These are phyloP conservation scores for Ennomos quercinarius DNA, from an alignment of 2,888 invertebrate species.

Conservation along the genomic window DNA sequence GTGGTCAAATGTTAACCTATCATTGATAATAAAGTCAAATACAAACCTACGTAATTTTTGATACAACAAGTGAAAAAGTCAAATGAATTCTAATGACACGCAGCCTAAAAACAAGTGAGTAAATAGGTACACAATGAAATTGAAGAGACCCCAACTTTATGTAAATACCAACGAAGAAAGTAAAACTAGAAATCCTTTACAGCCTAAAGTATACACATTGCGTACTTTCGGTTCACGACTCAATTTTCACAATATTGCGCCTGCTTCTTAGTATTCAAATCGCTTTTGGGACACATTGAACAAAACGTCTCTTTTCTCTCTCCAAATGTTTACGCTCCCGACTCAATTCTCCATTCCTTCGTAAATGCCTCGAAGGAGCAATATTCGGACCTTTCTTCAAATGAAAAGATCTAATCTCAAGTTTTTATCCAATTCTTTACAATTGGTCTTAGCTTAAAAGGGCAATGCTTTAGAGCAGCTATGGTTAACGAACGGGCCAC, in stretches of 20 bases:
- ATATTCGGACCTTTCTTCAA: slow-evolving; percentile 70
- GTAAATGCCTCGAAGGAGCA: slow-evolving; percentile 63
- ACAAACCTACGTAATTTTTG: too few relatives aligned
- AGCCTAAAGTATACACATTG: slow-evolving; percentile 12
- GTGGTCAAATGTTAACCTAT: too few relatives aligned
- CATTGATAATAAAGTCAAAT: too few relatives aligned
- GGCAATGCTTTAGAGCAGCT: slow-evolving; percentile 47
- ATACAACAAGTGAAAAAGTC: too few relatives aligned
- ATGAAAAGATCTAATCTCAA: slow-evolving; percentile 74
- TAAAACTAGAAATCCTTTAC: slow-evolving; percentile 15
- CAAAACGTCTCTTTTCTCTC: slow-evolving; percentile 53
- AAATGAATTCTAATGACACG: too few relatives aligned
- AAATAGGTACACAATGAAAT: slow-evolving; percentile 16
- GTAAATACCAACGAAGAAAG: slow-evolving; percentile 8
- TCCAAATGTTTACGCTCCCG: slow-evolving; percentile 57
- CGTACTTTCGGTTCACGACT: slow-evolving; percentile 10
- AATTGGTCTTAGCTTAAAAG: slow-evolving; percentile 60
- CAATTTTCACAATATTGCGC: slow-evolving; percentile 29
- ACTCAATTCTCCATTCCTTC: slow-evolving; percentile 59
- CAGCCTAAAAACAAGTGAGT: background rate
- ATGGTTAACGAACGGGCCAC: slow-evolving; percentile 6
- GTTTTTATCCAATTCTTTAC: slow-evolving; percentile 67
- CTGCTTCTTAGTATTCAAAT: slow-evolving; percentile 42
- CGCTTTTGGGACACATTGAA: slow-evolving; percentile 50
- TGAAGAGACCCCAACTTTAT: slow-evolving; percentile 9